These are phyloP conservation scores for Leucophenga varia DNA, from an alignment of 1,140 invertebrate species.

Conservation along the genomic window DNA sequence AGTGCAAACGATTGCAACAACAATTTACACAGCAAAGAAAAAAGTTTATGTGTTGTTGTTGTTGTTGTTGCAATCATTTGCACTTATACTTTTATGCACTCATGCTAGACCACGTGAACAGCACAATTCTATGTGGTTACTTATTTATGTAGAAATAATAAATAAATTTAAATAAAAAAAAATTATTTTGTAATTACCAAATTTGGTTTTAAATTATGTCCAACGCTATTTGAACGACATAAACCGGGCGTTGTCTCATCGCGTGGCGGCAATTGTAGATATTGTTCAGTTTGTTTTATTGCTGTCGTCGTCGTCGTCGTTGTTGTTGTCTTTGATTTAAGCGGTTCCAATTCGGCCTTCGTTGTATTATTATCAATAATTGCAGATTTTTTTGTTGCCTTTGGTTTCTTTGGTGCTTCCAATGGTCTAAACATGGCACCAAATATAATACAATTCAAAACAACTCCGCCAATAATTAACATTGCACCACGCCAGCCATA, in stretches of 20 bases:
- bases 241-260: constrained; percentile 15
- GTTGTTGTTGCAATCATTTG: too few relatives aligned
- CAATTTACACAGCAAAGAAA: too few relatives aligned
- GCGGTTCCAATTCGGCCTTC: constrained; percentile 37
- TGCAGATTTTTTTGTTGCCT: constrained; percentile 25
- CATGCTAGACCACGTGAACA: too few relatives aligned
- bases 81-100: too few relatives aligned
- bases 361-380: constrained; percentile 53
- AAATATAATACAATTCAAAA: constrained; percentile 81
- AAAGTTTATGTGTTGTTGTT: too few relatives aligned
- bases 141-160: too few relatives aligned
- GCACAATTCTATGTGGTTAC: too few relatives aligned
- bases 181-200: too few relatives aligned
- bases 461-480: constrained; percentile 77
- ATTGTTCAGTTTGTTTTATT: constrained; percentile 32
- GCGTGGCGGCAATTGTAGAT: constrained; percentile 38
- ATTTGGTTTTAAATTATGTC: constrained; percentile 36
- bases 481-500: constrained; percentile 76
- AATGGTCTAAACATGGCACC: constrained; percentile 79
- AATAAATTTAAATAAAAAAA: too few relatives aligned
- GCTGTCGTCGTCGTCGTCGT: constrained; percentile 6
- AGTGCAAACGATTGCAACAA: too few relatives aligned
- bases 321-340: constrained; percentile 22
- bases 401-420: constrained; percentile 41
- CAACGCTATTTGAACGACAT: constrained; percentile 49